Conservation (phyloP, 2,888 invertebrate genomes). For the Blomia tropicalis region DNA sequence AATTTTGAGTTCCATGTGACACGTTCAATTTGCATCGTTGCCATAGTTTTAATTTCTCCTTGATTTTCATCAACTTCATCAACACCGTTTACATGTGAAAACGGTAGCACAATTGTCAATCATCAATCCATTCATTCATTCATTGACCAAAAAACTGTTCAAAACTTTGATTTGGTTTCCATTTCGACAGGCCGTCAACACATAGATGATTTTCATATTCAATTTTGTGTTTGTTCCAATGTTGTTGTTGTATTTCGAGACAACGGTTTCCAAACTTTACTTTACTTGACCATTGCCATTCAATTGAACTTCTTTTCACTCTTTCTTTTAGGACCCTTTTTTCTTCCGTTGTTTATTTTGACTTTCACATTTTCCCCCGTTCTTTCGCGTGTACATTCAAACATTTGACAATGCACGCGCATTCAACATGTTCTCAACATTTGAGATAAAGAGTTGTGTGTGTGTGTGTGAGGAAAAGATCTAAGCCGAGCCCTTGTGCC, state of each 20-base stretch:
- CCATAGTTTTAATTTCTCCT: constrained; percentile 1
- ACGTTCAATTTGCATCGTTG: too few species aligned
- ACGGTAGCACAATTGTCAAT: too few species aligned
- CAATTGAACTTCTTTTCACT: constrained; percentile 6
- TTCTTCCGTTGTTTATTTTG: constrained; percentile 9
- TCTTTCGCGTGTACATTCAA: constrained; percentile 12
- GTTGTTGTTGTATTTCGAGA: too few species aligned
- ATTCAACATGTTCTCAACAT: not conserved
- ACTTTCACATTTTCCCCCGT: constrained; percentile 1
- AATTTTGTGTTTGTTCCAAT: too few species aligned
- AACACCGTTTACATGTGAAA: too few species aligned
- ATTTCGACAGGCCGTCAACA: too few species aligned
- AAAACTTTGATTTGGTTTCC: too few species aligned
- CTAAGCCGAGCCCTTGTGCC: not conserved
- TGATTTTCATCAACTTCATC: not conserved
- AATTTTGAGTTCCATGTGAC: too few species aligned
- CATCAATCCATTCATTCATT: not conserved
- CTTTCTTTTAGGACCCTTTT: not conserved
- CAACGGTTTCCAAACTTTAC: too few species aligned
- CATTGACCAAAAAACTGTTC: too few species aligned
- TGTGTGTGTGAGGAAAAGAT: not conserved
- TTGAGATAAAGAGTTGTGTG: constrained; percentile 2
- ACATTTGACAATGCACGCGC: not conserved
- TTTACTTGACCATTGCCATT: too few species aligned
- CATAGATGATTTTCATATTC: too few species aligned